These are phyloP conservation scores for Ips nitidus DNA, from an alignment of 1,140 invertebrate genomes.

Conservation along the genomic window DNA sequence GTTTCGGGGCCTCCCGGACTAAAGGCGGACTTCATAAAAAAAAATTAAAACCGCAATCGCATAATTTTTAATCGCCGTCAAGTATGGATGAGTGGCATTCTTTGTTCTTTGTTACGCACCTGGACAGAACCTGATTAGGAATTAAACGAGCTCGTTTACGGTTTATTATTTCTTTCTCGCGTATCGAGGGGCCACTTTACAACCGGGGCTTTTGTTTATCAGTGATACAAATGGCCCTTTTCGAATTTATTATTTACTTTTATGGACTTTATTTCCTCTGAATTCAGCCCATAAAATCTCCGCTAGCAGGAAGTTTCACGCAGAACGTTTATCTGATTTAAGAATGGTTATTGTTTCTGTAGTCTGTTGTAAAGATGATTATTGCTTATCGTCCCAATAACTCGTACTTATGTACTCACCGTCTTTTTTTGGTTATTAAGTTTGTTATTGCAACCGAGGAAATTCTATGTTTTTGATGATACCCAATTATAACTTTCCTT, in stretches of 20 bases:
- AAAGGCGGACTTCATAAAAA: slow-evolving; percentile 11
- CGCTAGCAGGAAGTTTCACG: neutral
- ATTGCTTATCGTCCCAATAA: neutral
- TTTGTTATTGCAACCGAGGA: neutral
- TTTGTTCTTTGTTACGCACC: slow-evolving; percentile 30
- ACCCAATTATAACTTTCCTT: too few relatives aligned
- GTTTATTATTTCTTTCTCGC: slow-evolving; percentile 23
- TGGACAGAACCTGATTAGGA: slow-evolving; percentile 31
- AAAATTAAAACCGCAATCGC: slow-evolving; percentile 28
- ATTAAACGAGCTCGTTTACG: slow-evolving; percentile 27
- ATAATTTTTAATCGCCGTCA: slow-evolving; percentile 31
- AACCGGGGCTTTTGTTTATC: slow-evolving; percentile 19
- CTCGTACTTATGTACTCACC: neutral
- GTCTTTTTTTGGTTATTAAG: neutral
- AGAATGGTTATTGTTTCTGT: neutral
- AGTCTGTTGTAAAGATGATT: neutral
- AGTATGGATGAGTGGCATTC: slow-evolving; percentile 34
- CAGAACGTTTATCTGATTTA: neutral
- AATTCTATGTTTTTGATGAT: too few relatives aligned
- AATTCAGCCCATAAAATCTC: neutral
- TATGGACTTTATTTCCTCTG: slow-evolving; percentile 3
- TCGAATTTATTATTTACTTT: slow-evolving; percentile 15
- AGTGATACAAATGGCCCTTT: slow-evolving; percentile 14
- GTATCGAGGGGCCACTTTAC: slow-evolving; percentile 1
- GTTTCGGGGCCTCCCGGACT: neutral